A percentile compares a stretch with the other conserved stretches of the same genome.
These are phyloP conservation scores for Thalassaphorura encarpata DNA, from an alignment of 1,140 invertebrate genomes.

Conservation along the genomic window DNA sequence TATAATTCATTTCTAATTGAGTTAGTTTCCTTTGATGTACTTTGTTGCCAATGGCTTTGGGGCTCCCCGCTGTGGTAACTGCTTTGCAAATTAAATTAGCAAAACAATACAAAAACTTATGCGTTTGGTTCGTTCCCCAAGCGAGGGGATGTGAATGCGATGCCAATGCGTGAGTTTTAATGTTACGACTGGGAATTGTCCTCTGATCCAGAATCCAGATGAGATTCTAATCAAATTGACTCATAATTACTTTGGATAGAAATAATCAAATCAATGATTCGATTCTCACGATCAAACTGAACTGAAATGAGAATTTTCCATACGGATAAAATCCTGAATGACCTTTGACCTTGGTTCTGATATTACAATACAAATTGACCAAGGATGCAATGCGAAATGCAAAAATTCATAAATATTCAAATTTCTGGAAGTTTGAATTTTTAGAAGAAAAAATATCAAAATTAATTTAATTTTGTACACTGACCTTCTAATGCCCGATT, in stretches of 20 bases:
- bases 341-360: too few species aligned
- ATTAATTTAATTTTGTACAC: too few species aligned
- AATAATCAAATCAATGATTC: not conserved
- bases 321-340: too few species aligned
- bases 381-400: too few species aligned
- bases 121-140: not conserved
- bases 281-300: conserved; percentile 17
- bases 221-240: not conserved
- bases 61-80: not conserved
- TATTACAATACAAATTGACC: too few species aligned
- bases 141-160: too few species aligned
- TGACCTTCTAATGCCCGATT: conserved; percentile 83
- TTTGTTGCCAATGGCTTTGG: not conserved
- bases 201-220: not conserved
- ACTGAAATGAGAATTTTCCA: too few species aligned
- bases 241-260: not conserved
- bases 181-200: not conserved
- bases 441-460: too few species aligned
- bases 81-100: not conserved
- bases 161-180: not conserved
- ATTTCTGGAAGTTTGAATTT: too few species aligned
- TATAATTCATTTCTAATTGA: conserved; percentile 28
- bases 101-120: not conserved
- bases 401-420: too few species aligned
- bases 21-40: conserved; percentile 27